Evolutionary conservation across 2,113 vertebrate species (phyloP).

Genomic region (Rhinolophus sinicus): DNA sequence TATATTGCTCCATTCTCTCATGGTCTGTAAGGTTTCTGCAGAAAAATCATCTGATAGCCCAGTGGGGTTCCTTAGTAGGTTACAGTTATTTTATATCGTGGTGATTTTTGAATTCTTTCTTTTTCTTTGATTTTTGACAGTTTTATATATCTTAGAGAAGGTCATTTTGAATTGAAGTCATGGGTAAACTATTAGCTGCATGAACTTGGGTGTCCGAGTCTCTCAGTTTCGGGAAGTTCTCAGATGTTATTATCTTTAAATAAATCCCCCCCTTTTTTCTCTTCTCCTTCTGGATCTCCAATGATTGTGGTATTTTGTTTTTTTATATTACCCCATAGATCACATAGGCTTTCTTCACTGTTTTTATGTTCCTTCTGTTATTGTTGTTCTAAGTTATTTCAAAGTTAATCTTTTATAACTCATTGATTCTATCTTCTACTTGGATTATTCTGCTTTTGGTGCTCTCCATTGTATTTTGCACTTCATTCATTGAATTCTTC

Average conservation of each 20-base stretch:
- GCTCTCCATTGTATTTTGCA: background rate
- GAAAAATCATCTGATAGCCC: background rate
- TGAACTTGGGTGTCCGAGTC: background rate
- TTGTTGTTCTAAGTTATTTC: background rate
- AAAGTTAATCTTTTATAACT: background rate
- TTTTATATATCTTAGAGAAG: background rate
- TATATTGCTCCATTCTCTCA: background rate
- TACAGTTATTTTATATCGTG: background rate
- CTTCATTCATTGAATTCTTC: background rate
- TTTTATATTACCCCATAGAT: background rate
- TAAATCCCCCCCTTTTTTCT: background rate
- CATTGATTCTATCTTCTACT: background rate
- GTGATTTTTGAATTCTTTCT: background rate
- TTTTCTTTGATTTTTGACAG: background rate
- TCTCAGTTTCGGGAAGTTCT: background rate
- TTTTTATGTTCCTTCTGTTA: background rate
- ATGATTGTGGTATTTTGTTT: background rate
- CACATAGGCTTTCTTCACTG: background rate
- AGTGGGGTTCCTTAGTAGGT: background rate
- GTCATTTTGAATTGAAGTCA: background rate
- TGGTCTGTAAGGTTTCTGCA: background rate
- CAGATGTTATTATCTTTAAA: background rate
- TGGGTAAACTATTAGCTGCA: background rate
- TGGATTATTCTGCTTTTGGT: background rate
- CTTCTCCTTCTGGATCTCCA: background rate